Percentiles rank a stretch among this genome's conserved stretches.
Evolutionary conservation across 2,113 vertebrate genomes (phyloP).

Genomic region (Geothlypis trichas): DNA sequence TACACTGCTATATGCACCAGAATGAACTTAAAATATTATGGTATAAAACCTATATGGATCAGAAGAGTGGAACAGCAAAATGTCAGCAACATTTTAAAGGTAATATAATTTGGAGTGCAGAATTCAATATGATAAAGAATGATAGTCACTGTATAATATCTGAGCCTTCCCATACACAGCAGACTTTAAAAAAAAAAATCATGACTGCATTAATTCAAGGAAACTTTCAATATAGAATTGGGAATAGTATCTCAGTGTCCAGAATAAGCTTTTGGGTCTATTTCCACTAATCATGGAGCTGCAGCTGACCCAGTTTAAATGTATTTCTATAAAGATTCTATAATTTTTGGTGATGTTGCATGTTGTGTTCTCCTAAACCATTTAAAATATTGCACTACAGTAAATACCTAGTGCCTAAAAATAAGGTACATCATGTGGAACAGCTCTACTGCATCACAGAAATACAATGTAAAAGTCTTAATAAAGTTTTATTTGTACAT

Average conservation of each 20-base stretch:
- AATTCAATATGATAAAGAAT: conserved; percentile 46
- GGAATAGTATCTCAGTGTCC: conserved; percentile 33
- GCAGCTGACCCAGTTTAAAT: conserved; percentile 45
- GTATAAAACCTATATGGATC: conserved; percentile 7
- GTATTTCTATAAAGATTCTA: conserved; percentile 22
- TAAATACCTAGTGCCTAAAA: conserved; percentile 26
- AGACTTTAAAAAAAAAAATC: not conserved
- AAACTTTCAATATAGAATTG: conserved; percentile 37
- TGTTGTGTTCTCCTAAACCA: conserved; percentile 9
- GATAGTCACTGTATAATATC: conserved; percentile 35
- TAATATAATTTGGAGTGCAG: conserved; percentile 36
- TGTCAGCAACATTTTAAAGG: conserved; percentile 60
- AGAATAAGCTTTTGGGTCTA: conserved; percentile 49
- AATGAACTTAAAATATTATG: conserved; percentile 16
- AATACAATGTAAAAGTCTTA: not conserved
- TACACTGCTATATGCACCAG: not conserved
- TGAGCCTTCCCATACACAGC: conserved; percentile 6
- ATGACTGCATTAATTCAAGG: conserved; percentile 23
- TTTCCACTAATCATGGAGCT: conserved; percentile 33
- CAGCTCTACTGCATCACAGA: not conserved
- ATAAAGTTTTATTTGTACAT: not conserved
- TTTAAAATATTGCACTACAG: conserved; percentile 6
- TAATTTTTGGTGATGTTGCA: conserved; percentile 42
- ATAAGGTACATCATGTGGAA: not conserved
- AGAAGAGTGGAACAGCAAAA: conserved; percentile 10